phyloP scores from a whole-genome alignment of 2,113 vertebrate genomes.

The Pseudopipra pipra region DNA sequence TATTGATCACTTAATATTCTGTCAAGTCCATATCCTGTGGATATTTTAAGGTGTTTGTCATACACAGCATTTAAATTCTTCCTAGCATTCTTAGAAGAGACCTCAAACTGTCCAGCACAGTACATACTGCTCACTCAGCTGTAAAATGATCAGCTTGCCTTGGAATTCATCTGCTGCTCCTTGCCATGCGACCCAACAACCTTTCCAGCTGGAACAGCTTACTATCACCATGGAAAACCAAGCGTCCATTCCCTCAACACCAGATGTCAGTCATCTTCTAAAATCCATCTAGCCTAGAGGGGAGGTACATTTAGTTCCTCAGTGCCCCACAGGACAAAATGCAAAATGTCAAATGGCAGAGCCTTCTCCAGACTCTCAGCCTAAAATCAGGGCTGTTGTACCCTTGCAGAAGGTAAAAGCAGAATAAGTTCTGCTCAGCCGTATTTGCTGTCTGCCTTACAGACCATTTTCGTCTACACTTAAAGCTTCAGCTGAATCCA shows the following conservation, averaged over 20 bases:
- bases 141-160: slow-evolving; percentile 49
- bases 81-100: not conserved
- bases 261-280: slow-evolving; percentile 57
- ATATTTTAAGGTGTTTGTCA: not conserved
- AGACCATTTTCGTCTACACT: not conserved
- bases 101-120: not conserved
- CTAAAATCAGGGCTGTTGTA: not conserved
- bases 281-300: slow-evolving; percentile 24
- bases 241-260: slow-evolving; percentile 42
- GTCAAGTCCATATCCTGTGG: not conserved
- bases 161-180: slow-evolving; percentile 40
- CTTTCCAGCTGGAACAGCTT: slow-evolving; percentile 57
- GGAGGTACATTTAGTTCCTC: not conserved
- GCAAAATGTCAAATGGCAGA: not conserved
- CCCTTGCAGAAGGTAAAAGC: not conserved
- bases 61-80: not conserved
- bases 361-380: not conserved
- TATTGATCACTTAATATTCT: not conserved
- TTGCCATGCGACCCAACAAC: slow-evolving; percentile 29
- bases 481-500: slow-evolving; percentile 20
- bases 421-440: not conserved
- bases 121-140: slow-evolving; percentile 23
- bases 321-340: not conserved
- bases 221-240: slow-evolving; percentile 4
- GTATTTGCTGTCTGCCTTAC: not conserved